Evolutionary conservation across 2,888 invertebrate species (phyloP), one percentile per base, ranked within the genome.

Genomic region (Amiota communis): DNA sequence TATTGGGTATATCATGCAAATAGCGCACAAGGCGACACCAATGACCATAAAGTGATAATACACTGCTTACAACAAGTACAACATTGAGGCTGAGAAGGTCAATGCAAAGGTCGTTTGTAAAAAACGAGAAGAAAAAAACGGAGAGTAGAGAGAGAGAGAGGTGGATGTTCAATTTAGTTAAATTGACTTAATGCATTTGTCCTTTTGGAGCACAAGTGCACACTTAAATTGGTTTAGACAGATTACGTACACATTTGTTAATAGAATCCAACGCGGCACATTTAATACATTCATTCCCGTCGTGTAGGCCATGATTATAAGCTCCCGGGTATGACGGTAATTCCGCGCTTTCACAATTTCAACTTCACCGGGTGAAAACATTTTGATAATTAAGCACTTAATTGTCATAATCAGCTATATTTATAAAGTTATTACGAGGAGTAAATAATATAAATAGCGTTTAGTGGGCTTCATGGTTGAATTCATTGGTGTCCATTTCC

Each of bases 271-370:
- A 36, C 36, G 36, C 36, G 84, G 83, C 15, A 36, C 36, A 36
- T 76, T 74, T 71, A 74, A 78, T 46, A 87, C 73, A 73, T 87
- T 87, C 9, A 81, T 83, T 17, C 87, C 87, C n/a, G 86, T 61
- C 0, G 75, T 68, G 13, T 81, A 82, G 11, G 80, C 79, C 9
- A 79, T 72, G 1, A 77, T 65, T n/a, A 85, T 78, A 61, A 88
- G 74, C 74, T 84, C 86, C 20, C 76, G 77, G 67, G 86, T 81
- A 61, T 74, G 75, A 61, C 71, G 74, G 67, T 85, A 83, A 73
- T 87, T 87, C 4, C 74, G 78, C 70, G 77, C 72, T 64, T 77
- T 77, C 46, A 80, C 51, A 47, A 74, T 72, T 1, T 47, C 72
- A 36, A 80, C 81, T 72, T 78, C 77, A 6, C 74, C 75, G 47